Base-by-base conservation (phyloP, 2,888 invertebrate genomes). In the Zaprionus obscuricornis region DNA sequence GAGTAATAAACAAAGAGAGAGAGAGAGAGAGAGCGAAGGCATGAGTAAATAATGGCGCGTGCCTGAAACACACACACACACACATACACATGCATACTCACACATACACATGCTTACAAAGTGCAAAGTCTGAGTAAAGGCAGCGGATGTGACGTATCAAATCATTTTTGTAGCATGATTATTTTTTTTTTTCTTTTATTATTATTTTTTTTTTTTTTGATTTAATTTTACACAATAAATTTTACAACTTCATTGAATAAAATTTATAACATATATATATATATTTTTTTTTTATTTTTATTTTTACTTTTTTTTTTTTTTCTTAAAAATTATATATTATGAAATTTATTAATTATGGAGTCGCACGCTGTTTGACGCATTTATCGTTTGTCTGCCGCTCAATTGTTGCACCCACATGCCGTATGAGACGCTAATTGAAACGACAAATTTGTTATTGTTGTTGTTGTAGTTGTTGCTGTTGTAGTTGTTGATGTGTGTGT, bases 381-480 rank as follows among this genome's bases (percentile, higher is more conserved):
- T 26, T 11, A 29, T 55, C 42, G 26, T 18, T n/a, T n/a, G n/a
- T n/a, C n/a, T 29, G 37, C 22, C 16, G 40, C 27, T 57, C 58
- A 78, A 62, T 72, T 75, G 65, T 49, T 71, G 70, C 79, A 83
- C 56, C 67, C 72, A 74, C 56, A 67, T 67, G 50, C 40, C 33
- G 56, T 59, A 57, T 60, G 36, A 43, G 54, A 57, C 51, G 63
- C 45, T 66, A 85, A 78, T 83, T 85, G 71, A 60, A 33, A 34
- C 43, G 39, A 46, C 47, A 51, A 74, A 62, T 59, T 43, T 42
- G 6, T 49, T 42, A 37, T 45, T 18, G 7, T 24, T 13, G 40
- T 27, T 45, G 20, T 34, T 43, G 11, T 1, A 20, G 8, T 10
- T 14, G 16, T 8, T 6, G 5, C 24, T 22, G 20, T 27, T 34